Base-by-base conservation (phyloP, 2,797 vertebrate genomes). In the Hippocampus kuda region DNA sequence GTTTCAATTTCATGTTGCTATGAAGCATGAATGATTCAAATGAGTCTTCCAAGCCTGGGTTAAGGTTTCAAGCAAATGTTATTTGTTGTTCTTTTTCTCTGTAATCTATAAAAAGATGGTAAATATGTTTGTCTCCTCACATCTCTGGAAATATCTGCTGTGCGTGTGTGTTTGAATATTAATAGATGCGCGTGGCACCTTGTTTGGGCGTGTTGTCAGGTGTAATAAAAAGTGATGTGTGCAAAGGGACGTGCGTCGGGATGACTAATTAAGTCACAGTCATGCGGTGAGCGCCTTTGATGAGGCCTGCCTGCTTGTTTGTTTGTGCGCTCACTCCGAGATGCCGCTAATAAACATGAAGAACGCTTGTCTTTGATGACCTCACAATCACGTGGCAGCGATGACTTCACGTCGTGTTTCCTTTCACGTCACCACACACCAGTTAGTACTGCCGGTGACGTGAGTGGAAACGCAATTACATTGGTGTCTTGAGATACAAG, bases 261-360 rank as follows among this genome's bases (percentile, higher is more conserved):
- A 64, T 64, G 62, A 46, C 62, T 64, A 64, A 64, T 64, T 64
- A 64, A 26, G 62, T 46, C 26, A 16, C 62, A 24, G 24, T 64
- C 62, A 7, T 9, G 62, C 62, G 1, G n/a, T 11, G 61, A 22
- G 34, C 60, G 7, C 38, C n/a, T 64, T 64, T 64, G 41, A 46
- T 26, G 12, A 46, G 41, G 41, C 22, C 4, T 9, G 26, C 56
- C 27, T 34, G 15, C 27, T 59, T 56, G 53, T 24, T 27, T 57
- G 34, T 62, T 63, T 42, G 61, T 24, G 22, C 38, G 24, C 54
- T 57, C 54, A 8, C 51, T 53, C 51, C 51, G n/a, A n/a, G 51
- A 22, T 10, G 22, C 8, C 53, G 53, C 56, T 27, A 16, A 30
- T 30, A 59, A 30, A 59, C 13, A 30, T 6, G 56, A 26, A 30